Evolutionary conservation across 2,797 vertebrate species (phyloP).

Genomic region (Macrochelys suwanniensis): DNA sequence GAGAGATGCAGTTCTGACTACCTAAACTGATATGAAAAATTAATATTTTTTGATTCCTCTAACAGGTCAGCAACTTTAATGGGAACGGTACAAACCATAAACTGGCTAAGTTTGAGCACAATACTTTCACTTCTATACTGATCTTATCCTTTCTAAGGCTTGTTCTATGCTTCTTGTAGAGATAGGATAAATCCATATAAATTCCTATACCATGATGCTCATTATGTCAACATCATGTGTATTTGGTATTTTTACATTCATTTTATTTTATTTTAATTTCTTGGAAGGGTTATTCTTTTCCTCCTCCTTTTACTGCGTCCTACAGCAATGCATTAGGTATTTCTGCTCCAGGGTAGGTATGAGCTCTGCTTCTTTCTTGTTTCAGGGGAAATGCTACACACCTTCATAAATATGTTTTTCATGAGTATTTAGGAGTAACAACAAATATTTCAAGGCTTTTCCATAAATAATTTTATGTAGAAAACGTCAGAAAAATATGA

Average conservation of each 20-base stretch:
- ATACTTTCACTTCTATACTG: neutral
- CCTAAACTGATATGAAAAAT: neutral
- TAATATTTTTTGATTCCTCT: neutral
- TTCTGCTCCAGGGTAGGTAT: neutral
- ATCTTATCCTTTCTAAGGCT: neutral
- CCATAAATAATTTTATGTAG: neutral
- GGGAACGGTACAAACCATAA: fast-evolving
- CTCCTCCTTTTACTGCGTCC: neutral
- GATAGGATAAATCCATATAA: neutral
- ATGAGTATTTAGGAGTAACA: neutral
- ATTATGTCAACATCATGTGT: neutral
- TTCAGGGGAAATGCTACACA: neutral
- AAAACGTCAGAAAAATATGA: neutral
- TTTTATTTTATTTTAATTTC: no score
- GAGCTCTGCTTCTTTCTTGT: neutral
- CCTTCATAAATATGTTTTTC: neutral
- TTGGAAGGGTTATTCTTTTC: neutral
- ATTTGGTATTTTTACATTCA: neutral
- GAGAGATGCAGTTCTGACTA: neutral
- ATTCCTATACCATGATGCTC: neutral
- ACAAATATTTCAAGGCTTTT: neutral
- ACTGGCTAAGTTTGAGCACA: neutral
- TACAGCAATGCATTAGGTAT: fast-evolving
- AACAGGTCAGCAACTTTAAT: neutral
- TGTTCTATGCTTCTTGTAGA: neutral